A percentile compares a stretch with the other conserved stretches of the same genome.
These are phyloP conservation scores for Lampris megalopsis DNA, from an alignment of 2,113 vertebrate genomes.

Conservation along the genomic window DNA sequence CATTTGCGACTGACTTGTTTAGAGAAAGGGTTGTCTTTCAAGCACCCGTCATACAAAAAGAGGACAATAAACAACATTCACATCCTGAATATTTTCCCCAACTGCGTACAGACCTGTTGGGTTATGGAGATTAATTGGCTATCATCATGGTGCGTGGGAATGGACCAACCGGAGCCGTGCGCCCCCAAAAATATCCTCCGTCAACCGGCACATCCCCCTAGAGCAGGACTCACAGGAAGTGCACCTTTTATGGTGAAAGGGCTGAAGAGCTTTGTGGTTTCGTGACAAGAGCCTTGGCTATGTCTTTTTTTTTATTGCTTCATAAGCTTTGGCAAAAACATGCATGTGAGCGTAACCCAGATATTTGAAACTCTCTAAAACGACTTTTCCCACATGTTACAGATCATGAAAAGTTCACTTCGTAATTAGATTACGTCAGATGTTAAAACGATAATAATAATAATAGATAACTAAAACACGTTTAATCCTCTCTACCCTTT, in stretches of 20 bases:
- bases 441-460: no score
- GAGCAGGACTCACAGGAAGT: slow-evolving; percentile 35
- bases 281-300: slow-evolving; percentile 1
- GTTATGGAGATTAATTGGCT: background rate
- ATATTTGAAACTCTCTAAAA: background rate
- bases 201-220: slow-evolving; percentile 19
- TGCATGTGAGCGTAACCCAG: background rate
- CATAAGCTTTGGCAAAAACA: background rate
- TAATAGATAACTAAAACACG: no score
- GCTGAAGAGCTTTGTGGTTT: slow-evolving; percentile 29
- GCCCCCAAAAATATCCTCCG: slow-evolving; percentile 6
- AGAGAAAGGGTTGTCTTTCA: no score
- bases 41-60: no score
- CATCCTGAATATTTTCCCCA: background rate
- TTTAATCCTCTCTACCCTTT: no score
- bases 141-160: background rate
- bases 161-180: background rate
- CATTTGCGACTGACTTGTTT: no score
- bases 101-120: background rate
- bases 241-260: slow-evolving; percentile 42
- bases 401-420: no score
- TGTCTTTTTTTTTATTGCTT: background rate
- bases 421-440: no score
- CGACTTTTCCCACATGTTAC: no score
- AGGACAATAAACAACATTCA: slow-evolving; percentile 1